Percentiles rank a stretch among this genome's conserved stretches.
Conservation (phyloP, 2,797 vertebrate species). For the Galagoides demidoff region DNA sequence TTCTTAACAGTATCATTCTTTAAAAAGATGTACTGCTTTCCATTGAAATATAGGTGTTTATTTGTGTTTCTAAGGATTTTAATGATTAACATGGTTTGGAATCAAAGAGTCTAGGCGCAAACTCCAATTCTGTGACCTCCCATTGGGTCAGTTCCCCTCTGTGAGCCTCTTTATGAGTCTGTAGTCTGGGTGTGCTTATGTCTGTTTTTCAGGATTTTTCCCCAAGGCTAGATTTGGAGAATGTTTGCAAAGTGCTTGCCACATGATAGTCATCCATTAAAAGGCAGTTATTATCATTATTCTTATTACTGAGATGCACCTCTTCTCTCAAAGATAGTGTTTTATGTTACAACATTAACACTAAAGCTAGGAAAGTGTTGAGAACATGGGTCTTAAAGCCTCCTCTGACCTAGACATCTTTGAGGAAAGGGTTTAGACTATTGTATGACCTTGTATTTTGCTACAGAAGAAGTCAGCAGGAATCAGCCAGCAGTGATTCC, state of each 20-base stretch:
- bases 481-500: too few species aligned
- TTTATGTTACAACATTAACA: not conserved
- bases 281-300: not conserved
- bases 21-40: not conserved
- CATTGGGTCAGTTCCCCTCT: not conserved
- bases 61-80: not conserved
- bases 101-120: not conserved
- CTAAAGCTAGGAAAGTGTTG: not conserved
- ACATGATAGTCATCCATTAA: not conserved
- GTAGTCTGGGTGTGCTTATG: not conserved
- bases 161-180: not conserved
- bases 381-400: not conserved
- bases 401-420: conserved; percentile 29
- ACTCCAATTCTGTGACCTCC: not conserved
- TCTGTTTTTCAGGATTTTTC: not conserved
- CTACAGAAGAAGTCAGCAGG: not conserved
- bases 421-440: conserved; percentile 7
- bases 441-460: not conserved
- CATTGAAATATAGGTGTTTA: not conserved
- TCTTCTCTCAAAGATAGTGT: not conserved
- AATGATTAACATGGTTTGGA: not conserved
- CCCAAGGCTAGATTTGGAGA: not conserved
- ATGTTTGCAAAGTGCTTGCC: not conserved
- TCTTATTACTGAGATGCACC: not conserved
- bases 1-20: too few species aligned